A percentile compares a stretch with the other conserved stretches of the same genome.
Conservation (phyloP, 2,797 vertebrate species). For the Falco peregrinus region DNA sequence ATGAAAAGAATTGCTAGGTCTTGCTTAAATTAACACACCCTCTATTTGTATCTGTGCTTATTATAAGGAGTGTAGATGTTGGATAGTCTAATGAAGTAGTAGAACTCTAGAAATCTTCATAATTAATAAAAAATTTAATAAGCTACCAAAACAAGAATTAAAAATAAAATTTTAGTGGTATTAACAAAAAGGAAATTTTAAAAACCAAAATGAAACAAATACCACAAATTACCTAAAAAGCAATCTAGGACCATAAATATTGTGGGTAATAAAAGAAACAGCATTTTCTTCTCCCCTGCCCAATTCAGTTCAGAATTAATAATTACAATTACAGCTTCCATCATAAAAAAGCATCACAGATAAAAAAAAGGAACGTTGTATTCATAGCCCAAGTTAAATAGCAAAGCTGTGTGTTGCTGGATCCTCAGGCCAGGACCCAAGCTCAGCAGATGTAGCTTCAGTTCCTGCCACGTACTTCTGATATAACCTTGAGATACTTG, state of each 20-base stretch:
- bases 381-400: neutral
- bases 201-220: neutral
- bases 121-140: slow-evolving; percentile 2
- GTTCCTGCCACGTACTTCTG: neutral
- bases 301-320: neutral
- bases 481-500: neutral
- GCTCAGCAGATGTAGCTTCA: neutral
- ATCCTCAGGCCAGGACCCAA: neutral
- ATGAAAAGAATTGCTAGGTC: slow-evolving; percentile 1
- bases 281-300: neutral
- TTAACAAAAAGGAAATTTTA: neutral
- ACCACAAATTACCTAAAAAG: neutral
- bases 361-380: neutral
- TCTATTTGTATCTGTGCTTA: slow-evolving; percentile 4
- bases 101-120: neutral
- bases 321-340: neutral
- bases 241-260: neutral
- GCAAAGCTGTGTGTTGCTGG: neutral
- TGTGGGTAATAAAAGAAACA: neutral
- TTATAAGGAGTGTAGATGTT: neutral
- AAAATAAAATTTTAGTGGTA: neutral
- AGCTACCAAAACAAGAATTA: neutral
- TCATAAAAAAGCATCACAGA: neutral
- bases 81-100: neutral
- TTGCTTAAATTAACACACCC: neutral